Conservation (phyloP, 2,113 vertebrate species). For the Semicossyphus pulcher region DNA sequence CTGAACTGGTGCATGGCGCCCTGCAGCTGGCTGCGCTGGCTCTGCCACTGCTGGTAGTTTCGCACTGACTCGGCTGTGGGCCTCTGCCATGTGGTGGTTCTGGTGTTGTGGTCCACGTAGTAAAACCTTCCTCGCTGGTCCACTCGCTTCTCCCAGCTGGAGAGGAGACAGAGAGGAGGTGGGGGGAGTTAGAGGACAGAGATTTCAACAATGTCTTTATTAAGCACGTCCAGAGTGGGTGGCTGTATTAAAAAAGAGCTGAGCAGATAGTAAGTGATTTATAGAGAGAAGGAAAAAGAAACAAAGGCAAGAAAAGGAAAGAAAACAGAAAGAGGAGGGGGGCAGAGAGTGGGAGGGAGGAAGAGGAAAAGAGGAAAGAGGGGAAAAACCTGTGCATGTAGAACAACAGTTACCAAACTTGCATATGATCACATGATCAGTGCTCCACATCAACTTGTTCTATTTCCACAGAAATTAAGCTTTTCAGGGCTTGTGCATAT, state of each 20-base stretch:
- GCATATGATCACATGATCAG: background rate
- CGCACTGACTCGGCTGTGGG: constrained; percentile 94
- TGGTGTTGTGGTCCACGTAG: constrained; percentile 98
- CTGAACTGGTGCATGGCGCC: constrained; percentile 99
- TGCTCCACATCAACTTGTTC: background rate
- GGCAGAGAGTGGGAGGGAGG: background rate
- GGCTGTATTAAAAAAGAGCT: constrained; percentile 4
- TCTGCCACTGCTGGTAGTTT: constrained; percentile 98
- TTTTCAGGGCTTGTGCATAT: background rate
- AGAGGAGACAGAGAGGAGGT: background rate
- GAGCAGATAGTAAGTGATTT: constrained; percentile 29
- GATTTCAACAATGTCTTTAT: constrained; percentile 44
- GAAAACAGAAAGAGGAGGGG: constrained; percentile 24
- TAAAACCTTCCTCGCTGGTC: constrained; percentile 95
- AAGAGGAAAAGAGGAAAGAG: background rate
- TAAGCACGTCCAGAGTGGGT: constrained; percentile 26
- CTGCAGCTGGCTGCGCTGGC: constrained; percentile 94
- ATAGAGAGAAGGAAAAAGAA: constrained; percentile 27
- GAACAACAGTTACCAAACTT: background rate
- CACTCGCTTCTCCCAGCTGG: constrained; percentile 97
- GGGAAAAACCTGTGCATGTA: background rate
- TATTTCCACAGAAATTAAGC: background rate
- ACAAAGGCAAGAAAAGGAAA: constrained; percentile 43
- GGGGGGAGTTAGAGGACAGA: constrained; percentile 10
- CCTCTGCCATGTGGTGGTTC: constrained; percentile 98